These are phyloP conservation scores for Drosophila pallidifrons DNA, from an alignment of 1,140 invertebrate species.

Conservation along the genomic window DNA sequence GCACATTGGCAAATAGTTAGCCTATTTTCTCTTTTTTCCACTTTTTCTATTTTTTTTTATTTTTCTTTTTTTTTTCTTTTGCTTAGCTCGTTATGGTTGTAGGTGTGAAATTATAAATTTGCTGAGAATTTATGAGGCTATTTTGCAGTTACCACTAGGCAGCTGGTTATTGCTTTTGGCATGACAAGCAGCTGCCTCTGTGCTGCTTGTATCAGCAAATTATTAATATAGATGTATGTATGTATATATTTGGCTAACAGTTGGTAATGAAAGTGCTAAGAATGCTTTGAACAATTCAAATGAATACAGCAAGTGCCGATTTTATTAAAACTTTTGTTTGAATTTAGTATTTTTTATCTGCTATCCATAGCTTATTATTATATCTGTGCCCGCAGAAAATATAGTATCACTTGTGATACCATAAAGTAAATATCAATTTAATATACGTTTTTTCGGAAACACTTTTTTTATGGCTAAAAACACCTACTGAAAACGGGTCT, in stretches of 20 bases:
- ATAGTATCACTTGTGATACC: too few species aligned
- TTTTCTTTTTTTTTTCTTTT: background rate
- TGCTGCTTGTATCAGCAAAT: background rate
- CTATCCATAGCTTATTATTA: too few species aligned
- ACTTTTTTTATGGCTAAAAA: too few species aligned
- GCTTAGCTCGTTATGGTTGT: conserved; percentile 61
- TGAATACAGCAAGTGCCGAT: background rate
- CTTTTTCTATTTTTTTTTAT: background rate
- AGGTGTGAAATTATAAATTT: conserved; percentile 81
- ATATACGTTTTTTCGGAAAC: too few species aligned
- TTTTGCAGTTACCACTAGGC: conserved; percentile 50
- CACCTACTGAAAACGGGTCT: too few species aligned
- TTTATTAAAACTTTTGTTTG: too few species aligned
- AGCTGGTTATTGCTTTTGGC: conserved; percentile 54
- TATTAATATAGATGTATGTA: background rate
- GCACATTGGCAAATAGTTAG: conserved; percentile 80
- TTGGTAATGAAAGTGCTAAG: conserved; percentile 3
- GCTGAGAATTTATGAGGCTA: conserved; percentile 72
- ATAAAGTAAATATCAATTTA: too few species aligned
- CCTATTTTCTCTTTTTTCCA: conserved; percentile 38
- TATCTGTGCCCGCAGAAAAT: too few species aligned
- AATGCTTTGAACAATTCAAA: background rate
- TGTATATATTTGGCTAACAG: background rate
- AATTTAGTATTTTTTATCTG: too few species aligned
- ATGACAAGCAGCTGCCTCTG: conserved; percentile 29